phyloP scores from a whole-genome alignment of 2,797 vertebrate genomes.

The Sebastolobus alascanus region DNA sequence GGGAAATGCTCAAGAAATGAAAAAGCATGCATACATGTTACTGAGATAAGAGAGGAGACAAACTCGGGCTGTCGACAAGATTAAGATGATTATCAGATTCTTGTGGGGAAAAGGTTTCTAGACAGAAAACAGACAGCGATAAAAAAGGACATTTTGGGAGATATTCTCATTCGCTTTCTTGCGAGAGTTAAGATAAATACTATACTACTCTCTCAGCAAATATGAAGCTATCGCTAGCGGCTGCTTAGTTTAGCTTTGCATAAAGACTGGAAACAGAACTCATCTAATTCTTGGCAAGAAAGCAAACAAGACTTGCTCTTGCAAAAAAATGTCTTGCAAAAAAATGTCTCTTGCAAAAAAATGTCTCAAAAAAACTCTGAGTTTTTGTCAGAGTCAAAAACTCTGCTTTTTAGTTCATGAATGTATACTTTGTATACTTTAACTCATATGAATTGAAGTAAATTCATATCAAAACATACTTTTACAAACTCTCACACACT shows the following conservation, averaged over 20 bases:
- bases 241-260: slow-evolving; percentile 1
- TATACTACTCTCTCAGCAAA: background rate
- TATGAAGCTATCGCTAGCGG: background rate
- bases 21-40: slow-evolving; percentile 11
- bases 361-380: too few relatives aligned
- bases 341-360: too few relatives aligned
- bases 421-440: too few relatives aligned
- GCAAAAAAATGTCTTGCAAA: too few relatives aligned
- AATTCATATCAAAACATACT: too few relatives aligned
- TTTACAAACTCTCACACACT: too few relatives aligned
- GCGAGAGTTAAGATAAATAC: background rate
- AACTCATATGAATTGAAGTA: too few relatives aligned
- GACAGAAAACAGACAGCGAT: background rate
- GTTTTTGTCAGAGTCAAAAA: too few relatives aligned
- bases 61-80: slow-evolving; percentile 39
- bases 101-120: slow-evolving; percentile 21
- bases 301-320: background rate
- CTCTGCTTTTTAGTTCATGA: too few relatives aligned
- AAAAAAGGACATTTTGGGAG: background rate
- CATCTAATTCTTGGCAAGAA: background rate
- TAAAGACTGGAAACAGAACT: background rate
- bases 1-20: slow-evolving; percentile 20
- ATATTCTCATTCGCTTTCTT: background rate
- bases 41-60: slow-evolving; percentile 57
- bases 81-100: slow-evolving; percentile 54